Evolutionary conservation across 2,888 invertebrate genomes (phyloP).

Genomic region (Andrena camellia): DNA sequence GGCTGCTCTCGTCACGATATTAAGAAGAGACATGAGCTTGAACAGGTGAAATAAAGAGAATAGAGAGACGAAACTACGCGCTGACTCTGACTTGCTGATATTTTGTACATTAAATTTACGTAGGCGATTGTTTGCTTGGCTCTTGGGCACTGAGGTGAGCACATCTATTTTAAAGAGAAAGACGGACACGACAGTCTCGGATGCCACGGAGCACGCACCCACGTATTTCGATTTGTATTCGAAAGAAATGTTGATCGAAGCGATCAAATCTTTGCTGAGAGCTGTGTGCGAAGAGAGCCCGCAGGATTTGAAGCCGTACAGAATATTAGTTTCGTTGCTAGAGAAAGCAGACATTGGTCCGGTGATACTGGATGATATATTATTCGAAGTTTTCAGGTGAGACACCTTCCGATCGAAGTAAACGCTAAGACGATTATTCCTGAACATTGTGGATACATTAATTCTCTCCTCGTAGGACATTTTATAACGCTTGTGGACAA

Average conservation of each 20-base stretch:
- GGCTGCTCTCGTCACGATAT: constrained; percentile 90
- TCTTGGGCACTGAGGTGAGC: constrained; percentile 91
- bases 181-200: constrained; percentile 77
- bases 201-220: constrained; percentile 81
- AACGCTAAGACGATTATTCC: neutral
- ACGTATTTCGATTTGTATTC: constrained; percentile 90
- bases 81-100: constrained; percentile 66
- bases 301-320: constrained; percentile 90
- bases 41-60: constrained; percentile 87
- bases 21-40: constrained; percentile 95
- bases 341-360: constrained; percentile 95
- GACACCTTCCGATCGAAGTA: neutral
- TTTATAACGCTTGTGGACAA: constrained; percentile 81
- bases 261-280: constrained; percentile 88
- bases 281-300: constrained; percentile 87
- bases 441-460: neutral
- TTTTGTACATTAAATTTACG: constrained; percentile 19
- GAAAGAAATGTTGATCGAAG: constrained; percentile 89
- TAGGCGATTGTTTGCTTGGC: constrained; percentile 93
- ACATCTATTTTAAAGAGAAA: constrained; percentile 84
- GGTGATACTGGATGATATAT: constrained; percentile 91
- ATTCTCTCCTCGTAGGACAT: constrained; percentile 76
- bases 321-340: constrained; percentile 92
- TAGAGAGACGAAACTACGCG: neutral
- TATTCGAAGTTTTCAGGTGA: constrained; percentile 91